These are phyloP conservation scores for Brachyrhaphis roseni DNA, from an alignment of 2,797 vertebrate genomes.

Conservation along the genomic window DNA sequence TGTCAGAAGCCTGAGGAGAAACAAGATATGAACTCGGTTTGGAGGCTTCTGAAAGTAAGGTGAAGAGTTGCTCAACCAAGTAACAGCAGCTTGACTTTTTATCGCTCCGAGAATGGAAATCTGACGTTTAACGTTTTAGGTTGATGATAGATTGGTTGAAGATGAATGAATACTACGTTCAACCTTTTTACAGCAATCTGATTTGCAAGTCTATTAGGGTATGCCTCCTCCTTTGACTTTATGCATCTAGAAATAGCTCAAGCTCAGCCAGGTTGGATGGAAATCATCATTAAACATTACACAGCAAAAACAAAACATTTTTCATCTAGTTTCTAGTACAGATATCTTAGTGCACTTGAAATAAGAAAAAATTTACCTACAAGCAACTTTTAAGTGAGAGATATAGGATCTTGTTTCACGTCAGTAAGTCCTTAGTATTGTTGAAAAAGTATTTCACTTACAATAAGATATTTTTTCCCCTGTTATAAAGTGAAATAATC, in stretches of 20 bases:
- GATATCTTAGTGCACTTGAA: too few species aligned
- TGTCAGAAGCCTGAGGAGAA: slow-evolving; percentile 57
- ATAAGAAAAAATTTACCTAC: too few species aligned
- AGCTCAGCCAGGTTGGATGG: background rate
- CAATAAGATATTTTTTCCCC: too few species aligned
- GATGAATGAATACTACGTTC: background rate
- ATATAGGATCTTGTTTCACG: too few species aligned
- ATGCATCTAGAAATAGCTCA: background rate
- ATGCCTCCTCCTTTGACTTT: background rate
- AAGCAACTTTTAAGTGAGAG: too few species aligned
- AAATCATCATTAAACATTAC: background rate
- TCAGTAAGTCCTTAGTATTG: too few species aligned
- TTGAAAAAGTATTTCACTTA: too few species aligned
- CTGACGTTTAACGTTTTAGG: background rate
- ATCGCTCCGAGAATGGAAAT: background rate
- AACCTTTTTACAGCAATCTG: background rate
- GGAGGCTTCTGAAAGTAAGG: slow-evolving; percentile 27
- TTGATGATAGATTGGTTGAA: slow-evolving; percentile 4
- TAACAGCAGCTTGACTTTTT: slow-evolving; percentile 33
- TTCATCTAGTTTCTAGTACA: too few species aligned
- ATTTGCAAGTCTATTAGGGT: background rate
- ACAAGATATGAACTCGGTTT: slow-evolving; percentile 34
- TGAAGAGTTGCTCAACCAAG: slow-evolving; percentile 37
- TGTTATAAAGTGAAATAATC: too few species aligned
- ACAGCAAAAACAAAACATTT: too few species aligned